Base-by-base conservation (phyloP, 2,888 invertebrate genomes). In the Cephalotes varians region DNA sequence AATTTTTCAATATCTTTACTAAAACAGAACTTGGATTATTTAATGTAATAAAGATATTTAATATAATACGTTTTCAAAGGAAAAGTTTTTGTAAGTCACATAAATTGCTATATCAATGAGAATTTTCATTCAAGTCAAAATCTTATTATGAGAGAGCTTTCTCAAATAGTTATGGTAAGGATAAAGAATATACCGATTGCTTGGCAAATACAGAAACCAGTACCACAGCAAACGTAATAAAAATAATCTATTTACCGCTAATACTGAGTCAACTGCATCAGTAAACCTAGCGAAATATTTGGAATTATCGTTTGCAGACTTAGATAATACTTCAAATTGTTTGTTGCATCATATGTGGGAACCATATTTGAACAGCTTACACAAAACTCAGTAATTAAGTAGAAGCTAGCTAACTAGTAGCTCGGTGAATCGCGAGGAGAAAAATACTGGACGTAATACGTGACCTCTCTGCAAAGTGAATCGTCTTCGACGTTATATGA, bases 251-350 rank as follows among this genome's bases (percentile, higher is more conserved):
- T 77, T 77, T 67, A 44, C 18, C 18, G 28, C 15, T 77, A 51
- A n/a, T 15, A 65, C 3, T 40, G 47, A 40, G 31, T 56, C 40
- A 77, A 67, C 31, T 65, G 21, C 21, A 21, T 31, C 18, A 31
- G 40, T n/a, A 77, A 77, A 77, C 44, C 56, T n/a, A 49, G 37
- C 28, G 21, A 77, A 56, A 54, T 76, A 67, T 56, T 40, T 76
- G 51, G 18, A 31, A 44, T 10, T 54, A 28, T 28, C 37, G 28
- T 49, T 62, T 62, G 25, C 28, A 28, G n/a, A 12, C 1, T 67
- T 56, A 40, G 2, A 65, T 65, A 51, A 58, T 54, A 10, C n/a
- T 44, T 65, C 31, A 28, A 54, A 44, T 1, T 77, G n/a, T 76
- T 54, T 54, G n/a, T 40, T 7, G 15, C 12, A 12, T 51, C n/a